phyloP scores from a whole-genome alignment of 2,888 invertebrate genomes.

The Allacma fusca region DNA sequence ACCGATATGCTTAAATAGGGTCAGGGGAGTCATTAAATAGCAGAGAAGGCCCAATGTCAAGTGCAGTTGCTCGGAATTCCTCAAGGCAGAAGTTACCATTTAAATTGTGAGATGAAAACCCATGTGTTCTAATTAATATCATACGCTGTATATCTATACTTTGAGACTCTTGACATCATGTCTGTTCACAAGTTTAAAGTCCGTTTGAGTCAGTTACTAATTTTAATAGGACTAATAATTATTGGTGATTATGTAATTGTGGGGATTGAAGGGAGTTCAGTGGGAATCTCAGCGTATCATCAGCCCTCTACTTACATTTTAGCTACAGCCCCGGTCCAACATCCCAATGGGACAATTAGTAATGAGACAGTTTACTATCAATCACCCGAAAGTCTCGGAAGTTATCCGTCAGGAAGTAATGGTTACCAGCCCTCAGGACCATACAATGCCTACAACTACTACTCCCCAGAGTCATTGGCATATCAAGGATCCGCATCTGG shows the following conservation, averaged over 20 bases:
- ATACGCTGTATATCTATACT: too few species aligned
- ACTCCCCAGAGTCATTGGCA: neutral
- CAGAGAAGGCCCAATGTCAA: too few species aligned
- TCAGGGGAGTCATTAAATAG: too few species aligned
- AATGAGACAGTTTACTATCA: neutral
- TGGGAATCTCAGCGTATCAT: neutral
- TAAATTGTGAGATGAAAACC: too few species aligned
- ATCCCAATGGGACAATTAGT: neutral
- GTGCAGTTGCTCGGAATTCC: too few species aligned
- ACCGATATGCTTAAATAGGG: too few species aligned
- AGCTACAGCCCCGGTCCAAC: neutral
- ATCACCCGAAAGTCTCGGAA: neutral
- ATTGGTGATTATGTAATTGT: neutral
- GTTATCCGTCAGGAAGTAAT: neutral
- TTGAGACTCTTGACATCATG: too few species aligned
- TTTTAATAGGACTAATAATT: neutral
- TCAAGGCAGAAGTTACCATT: too few species aligned
- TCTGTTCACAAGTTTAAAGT: too few species aligned
- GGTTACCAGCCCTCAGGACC: too few species aligned
- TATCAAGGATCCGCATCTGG: neutral
- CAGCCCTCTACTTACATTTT: conserved; percentile 20
- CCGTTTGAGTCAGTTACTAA: too few species aligned
- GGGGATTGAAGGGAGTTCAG: neutral
- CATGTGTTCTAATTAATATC: too few species aligned
- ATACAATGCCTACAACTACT: neutral